Conservation (phyloP, 2,113 vertebrate genomes). For the Glareola pratincola region DNA sequence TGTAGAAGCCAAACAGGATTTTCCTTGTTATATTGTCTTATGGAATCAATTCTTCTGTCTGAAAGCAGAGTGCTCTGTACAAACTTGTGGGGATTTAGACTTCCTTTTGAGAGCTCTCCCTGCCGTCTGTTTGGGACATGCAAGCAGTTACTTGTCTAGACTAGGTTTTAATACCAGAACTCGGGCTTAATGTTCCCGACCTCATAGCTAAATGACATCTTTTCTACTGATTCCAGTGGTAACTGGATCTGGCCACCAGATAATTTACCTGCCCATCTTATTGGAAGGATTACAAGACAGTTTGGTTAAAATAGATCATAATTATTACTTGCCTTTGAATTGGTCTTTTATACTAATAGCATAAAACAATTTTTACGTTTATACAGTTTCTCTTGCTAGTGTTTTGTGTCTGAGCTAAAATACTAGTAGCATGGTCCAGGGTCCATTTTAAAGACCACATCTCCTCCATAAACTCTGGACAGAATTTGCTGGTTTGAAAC, state of each 20-base stretch:
- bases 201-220: background rate
- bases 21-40: background rate
- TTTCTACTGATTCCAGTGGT: background rate
- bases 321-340: constrained; percentile 6
- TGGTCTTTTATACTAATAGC: background rate
- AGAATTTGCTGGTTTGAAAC: background rate
- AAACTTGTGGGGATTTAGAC: background rate
- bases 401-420: background rate
- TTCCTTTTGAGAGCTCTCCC: background rate
- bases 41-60: background rate
- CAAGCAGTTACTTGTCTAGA: constrained; percentile 30
- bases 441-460: background rate
- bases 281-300: background rate
- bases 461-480: background rate
- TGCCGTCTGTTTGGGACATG: background rate
- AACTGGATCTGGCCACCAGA: background rate
- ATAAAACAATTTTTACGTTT: background rate
- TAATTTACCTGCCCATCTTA: background rate
- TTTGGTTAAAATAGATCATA: constrained; percentile 1
- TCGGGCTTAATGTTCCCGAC: background rate
- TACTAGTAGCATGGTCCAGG: background rate
- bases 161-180: constrained; percentile 18
- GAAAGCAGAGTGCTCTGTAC: background rate
- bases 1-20: background rate
- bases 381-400: background rate